Conservation (phyloP, 2,888 invertebrate genomes). For the Volucella bombylans region DNA sequence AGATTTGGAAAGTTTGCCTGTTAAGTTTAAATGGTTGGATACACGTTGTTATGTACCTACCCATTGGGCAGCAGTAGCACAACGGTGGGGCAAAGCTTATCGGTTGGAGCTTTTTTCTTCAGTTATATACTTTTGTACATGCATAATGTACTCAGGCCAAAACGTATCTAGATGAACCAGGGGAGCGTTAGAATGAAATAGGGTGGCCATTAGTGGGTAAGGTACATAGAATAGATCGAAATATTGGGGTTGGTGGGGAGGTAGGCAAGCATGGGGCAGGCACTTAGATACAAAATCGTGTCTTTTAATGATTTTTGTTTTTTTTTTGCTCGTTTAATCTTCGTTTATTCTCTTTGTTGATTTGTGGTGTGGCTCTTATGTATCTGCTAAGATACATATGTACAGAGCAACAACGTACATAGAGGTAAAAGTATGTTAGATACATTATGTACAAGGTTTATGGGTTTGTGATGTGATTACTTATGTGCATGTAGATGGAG, state of each 20-base stretch:
- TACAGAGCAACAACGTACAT: constrained; percentile 27
- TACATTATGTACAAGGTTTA: constrained; percentile 71
- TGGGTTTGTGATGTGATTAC: constrained; percentile 73
- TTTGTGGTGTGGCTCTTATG: constrained; percentile 52
- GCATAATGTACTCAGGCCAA: neutral
- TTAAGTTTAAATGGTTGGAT: constrained; percentile 60
- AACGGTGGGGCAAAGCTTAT: constrained; percentile 67
- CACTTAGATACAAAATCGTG: constrained; percentile 70
- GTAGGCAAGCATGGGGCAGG: constrained; percentile 49
- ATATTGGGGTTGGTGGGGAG: constrained; percentile 37
- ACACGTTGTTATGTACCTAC: constrained; percentile 55
- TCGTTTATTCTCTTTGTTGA: too few species aligned
- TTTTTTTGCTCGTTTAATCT: constrained; percentile 9
- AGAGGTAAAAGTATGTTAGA: constrained; percentile 72
- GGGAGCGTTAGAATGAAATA: constrained; percentile 46
- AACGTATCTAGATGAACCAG: constrained; percentile 37
- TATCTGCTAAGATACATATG: neutral
- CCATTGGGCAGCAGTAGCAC: neutral
- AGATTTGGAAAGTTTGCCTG: constrained; percentile 70
- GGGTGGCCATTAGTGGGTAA: constrained; percentile 70
- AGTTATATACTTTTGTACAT: constrained; percentile 36
- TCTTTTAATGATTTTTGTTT: constrained; percentile 44
- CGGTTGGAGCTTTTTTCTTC: constrained; percentile 52
- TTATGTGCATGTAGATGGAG: constrained; percentile 59
- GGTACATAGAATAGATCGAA: constrained; percentile 63